Evolutionary conservation across 1,140 invertebrate genomes (phyloP), one percentile per base, ranked within the genome.

Genomic region (Lepidotrigona ventralis): DNA sequence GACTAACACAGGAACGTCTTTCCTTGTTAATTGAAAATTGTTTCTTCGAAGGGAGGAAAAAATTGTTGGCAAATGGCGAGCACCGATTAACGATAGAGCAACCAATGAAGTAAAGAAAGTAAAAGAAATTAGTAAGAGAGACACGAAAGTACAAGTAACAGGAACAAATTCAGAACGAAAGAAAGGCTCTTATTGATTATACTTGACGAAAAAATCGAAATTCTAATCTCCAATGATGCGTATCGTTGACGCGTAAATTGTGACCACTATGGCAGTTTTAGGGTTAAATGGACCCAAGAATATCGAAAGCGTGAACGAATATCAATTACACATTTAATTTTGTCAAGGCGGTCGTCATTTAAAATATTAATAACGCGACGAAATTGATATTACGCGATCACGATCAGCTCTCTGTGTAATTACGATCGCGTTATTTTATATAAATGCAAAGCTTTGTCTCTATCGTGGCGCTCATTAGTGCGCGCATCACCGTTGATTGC

Each of bases 341-440:
- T 39, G 53, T 23, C 3, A 26, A 29, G 3, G 21, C 54, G 53
- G 9, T 29, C 11, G 29, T 29, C n/a, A n/a, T 60, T 60, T 75
- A 75, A 58, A 75, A 39, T 60, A 15, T 75, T 75, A 75, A 75
- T 75, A 60, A 60, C 6, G 23, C 23, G 56, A 23, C 15, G 56
- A 75, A 60, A 75, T 39, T 75, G 73, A 39, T 60, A 75, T 75
- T 60, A 75, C 72, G 73, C 26, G 23, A 58, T 46, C 68, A 15
- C 39, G 33, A 14, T 17, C 39, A 21, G 3, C 11, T 8, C 11
- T 8, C 68, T 2, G 33, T 11, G 70, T 51, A 71, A 53, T 60
- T 60, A 39, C 19, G 9, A 12, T 6, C 12, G 29, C 53, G 68
- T 69, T 56, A 51, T n/a, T 33, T 75, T 60, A 39, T 51, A 51